Base-by-base conservation (phyloP, 2,888 invertebrate species). In the Charanyca ferruginea region DNA sequence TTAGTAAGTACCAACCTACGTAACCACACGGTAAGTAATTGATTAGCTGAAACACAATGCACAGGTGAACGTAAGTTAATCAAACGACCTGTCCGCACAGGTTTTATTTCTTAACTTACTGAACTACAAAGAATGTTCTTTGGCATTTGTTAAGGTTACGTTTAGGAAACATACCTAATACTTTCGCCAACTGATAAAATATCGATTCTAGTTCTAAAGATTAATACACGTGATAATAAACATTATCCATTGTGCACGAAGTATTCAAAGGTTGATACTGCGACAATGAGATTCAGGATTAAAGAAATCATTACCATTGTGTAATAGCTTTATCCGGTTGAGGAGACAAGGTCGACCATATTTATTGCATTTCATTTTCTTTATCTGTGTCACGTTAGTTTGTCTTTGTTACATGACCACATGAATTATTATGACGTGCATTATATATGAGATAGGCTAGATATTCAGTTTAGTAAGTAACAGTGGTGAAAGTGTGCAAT, bases 181-280 rank as follows among this genome's bases (percentile, higher is more conserved):
- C 59, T 73, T 68, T 79, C 71, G 54, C 64, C 55, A 68, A 69
- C 38, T 13, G 42, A 52, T 54, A 28, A 6, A 62, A 52, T 68
- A 61, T 70, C 52, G 51, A 59, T 66, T 67, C 65, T 64, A 57
- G 61, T 69, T 55, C 64, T 60, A 49, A 62, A 86, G 87, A 87
- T 87, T 76, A 85, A 83, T 79, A 77, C 67, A 70, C 77, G 67
- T 78, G 88, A 89, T 88, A 88, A 85, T 77, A 84, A 83, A 82
- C 83, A 84, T 83, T 81, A 86, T 87, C 82, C 87, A 85, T 84
- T 83, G 83, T 84, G 79, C 80, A 85, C 80, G 80, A 82, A 74
- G 78, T 83, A 86, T 86, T 87, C 81, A 63, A 71, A 79, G 82
- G 63, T 83, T 85, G 79, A 79, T 79, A 38, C 66, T 68, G 66